Evolutionary conservation across 2,888 invertebrate genomes (phyloP).

Genomic region (Dryobotodes eremita): DNA sequence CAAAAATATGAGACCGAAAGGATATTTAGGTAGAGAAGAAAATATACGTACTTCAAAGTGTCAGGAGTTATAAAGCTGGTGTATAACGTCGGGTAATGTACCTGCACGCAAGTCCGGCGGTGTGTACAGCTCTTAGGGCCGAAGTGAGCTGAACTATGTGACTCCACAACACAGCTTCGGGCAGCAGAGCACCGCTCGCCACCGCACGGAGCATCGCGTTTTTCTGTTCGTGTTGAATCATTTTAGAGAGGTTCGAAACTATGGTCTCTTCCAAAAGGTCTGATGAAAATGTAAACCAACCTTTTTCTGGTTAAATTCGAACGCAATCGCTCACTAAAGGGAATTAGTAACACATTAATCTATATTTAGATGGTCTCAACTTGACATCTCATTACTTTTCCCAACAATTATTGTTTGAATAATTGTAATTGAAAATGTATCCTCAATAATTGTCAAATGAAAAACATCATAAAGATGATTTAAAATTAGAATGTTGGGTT

Average conservation of each 20-base stretch:
- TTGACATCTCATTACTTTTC: background rate
- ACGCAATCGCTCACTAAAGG: background rate
- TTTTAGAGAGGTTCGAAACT: background rate
- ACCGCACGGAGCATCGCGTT: slow-evolving; percentile 95
- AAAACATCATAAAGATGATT: background rate
- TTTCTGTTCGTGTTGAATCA: slow-evolving; percentile 84
- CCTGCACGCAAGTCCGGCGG: slow-evolving; percentile 92
- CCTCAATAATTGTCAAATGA: background rate
- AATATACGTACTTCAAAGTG: slow-evolving; percentile 7
- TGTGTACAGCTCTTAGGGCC: slow-evolving; percentile 97
- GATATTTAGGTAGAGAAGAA: background rate
- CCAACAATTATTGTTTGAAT: background rate
- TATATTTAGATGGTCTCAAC: background rate
- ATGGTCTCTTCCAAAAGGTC: background rate
- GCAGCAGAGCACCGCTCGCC: slow-evolving; percentile 93
- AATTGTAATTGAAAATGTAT: background rate
- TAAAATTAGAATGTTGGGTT: background rate
- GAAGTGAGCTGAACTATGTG: slow-evolving; percentile 98
- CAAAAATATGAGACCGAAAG: background rate
- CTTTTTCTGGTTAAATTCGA: background rate
- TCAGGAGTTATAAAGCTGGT: slow-evolving; percentile 4
- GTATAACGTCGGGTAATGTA: slow-evolving; percentile 65
- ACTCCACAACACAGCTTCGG: slow-evolving; percentile 98
- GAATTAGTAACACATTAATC: background rate
- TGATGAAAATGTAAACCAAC: background rate